These are phyloP conservation scores for Microctonus aethiopoides DNA, from an alignment of 2,888 invertebrate species.

Conservation along the genomic window DNA sequence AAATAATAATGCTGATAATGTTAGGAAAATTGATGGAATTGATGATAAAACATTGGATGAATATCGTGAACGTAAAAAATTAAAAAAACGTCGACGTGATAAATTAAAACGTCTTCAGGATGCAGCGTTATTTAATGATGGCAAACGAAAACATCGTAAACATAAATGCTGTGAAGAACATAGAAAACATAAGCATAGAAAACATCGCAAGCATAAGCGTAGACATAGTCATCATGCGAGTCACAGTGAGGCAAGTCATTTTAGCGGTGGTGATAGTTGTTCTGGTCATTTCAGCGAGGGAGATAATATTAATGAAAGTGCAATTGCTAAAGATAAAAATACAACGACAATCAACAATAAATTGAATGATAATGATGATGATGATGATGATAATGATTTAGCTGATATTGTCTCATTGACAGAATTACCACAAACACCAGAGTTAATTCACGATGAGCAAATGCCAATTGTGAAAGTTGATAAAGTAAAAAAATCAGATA, in stretches of 20 bases:
- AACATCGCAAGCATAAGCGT: constrained; percentile 80
- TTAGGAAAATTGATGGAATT: constrained; percentile 43
- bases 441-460: constrained; percentile 65
- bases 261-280: constrained; percentile 60
- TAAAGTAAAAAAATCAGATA: constrained; percentile 59
- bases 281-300: constrained; percentile 60
- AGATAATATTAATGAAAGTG: constrained; percentile 60
- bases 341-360: constrained; percentile 59
- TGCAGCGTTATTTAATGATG: constrained; percentile 56
- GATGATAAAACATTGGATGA: constrained; percentile 67
- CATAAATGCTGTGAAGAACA: constrained; percentile 78
- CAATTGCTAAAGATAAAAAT: constrained; percentile 59
- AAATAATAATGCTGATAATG: constrained; percentile 36
- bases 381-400: too few species aligned
- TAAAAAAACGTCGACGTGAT: constrained; percentile 78
- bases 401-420: constrained; percentile 67
- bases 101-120: constrained; percentile 68
- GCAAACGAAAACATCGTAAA: constrained; percentile 77
- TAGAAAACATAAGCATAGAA: constrained; percentile 73
- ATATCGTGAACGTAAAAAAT: constrained; percentile 73
- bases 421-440: constrained; percentile 67
- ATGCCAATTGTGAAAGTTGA: constrained; percentile 44
- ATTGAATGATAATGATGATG: constrained; percentile 67
- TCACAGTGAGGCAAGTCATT: constrained; percentile 75
- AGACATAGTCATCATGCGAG: constrained; percentile 83